Base-by-base conservation (phyloP, 2,888 invertebrate species). In the Oasisia sp. region DNA sequence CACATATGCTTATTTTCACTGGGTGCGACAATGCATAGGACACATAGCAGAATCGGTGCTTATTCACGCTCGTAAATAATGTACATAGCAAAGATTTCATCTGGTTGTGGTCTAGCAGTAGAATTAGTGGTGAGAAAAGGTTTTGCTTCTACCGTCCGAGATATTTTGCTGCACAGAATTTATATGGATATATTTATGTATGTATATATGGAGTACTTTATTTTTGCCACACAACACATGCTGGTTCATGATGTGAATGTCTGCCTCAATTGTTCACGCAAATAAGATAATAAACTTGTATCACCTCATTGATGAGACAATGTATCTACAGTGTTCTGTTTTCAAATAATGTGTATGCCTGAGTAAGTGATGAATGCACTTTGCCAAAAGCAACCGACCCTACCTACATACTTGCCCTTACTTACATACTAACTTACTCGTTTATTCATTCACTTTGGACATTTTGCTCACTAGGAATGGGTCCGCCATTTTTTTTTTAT, bases 121-220 rank as follows among this genome's bases (percentile, higher is more conserved):
- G 27, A 27, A 19, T 27, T 4, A n/a, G n/a, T 74, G 74, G 74
- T 74, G 74, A 74, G 7, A 74, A 74, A 19, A 74, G 7, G 74
- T 74, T 74, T 74, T 74, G 74, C n/a, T 74, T 74, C 19, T 74
- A 74, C 27, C 7, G 27, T 74, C 74, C 27, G 27, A n/a, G n/a
- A 74, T 74, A 74, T 74, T 74, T 74, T 74, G 19, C 27, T 74
- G 74, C 74, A 74, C 74, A 74, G n/a, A n/a, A 74, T 74, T n/a
- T 27, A 74, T 27, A 74, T 14, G 27, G 74, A 74, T 74, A n/a
- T 74, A 74, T 74, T 27, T 74, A 27, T 27, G 27, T 74, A 74
- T 74, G 74, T 74, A 74, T 74, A 74, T 74, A 27, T 74, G 74
- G 74, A 74, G 74, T 74, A 74, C 27, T 74, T 74, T 74, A 74